Percentiles rank a stretch among this genome's conserved stretches.
Evolutionary conservation across 2,797 vertebrate genomes (phyloP).

Genomic region (Acestrorhynchus altus): DNA sequence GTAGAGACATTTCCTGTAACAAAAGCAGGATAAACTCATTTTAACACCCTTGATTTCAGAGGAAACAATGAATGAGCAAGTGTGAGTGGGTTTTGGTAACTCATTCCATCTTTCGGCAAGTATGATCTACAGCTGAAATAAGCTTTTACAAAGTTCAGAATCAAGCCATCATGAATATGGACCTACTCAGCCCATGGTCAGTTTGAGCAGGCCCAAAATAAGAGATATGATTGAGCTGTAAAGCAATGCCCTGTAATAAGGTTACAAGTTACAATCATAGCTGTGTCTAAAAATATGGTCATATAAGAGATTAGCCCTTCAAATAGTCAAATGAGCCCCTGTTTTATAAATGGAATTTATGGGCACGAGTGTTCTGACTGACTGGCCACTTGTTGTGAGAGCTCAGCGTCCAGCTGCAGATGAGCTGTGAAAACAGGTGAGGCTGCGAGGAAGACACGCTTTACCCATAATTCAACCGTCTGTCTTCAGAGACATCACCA

Average conservation of each 20-base stretch:
- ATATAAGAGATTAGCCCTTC: conserved; percentile 46
- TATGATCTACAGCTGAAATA: not conserved
- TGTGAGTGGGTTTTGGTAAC: not conserved
- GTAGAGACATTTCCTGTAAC: too few species aligned
- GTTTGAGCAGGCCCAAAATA: conserved; percentile 37
- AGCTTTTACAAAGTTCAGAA: not conserved
- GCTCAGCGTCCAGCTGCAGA: conserved; percentile 52
- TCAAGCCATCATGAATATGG: not conserved
- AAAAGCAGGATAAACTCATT: too few species aligned
- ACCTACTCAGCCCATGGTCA: conserved; percentile 1
- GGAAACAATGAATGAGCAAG: too few species aligned
- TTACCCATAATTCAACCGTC: conserved; percentile 59
- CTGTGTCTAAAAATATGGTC: conserved; percentile 50
- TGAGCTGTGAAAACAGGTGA: conserved; percentile 68
- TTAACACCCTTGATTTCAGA: too few species aligned
- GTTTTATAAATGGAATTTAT: conserved; percentile 63
- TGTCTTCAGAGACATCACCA: conserved; percentile 41
- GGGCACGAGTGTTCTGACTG: conserved; percentile 61
- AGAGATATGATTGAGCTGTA: conserved; percentile 34
- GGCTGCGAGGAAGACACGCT: conserved; percentile 53
- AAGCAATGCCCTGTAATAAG: conserved; percentile 12
- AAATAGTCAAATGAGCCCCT: conserved; percentile 54
- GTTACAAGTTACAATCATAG: conserved; percentile 45
- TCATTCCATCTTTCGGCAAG: not conserved
- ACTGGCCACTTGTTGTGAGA: conserved; percentile 50